Conservation (phyloP, 2,888 invertebrate species). For the Theretra japonica region DNA sequence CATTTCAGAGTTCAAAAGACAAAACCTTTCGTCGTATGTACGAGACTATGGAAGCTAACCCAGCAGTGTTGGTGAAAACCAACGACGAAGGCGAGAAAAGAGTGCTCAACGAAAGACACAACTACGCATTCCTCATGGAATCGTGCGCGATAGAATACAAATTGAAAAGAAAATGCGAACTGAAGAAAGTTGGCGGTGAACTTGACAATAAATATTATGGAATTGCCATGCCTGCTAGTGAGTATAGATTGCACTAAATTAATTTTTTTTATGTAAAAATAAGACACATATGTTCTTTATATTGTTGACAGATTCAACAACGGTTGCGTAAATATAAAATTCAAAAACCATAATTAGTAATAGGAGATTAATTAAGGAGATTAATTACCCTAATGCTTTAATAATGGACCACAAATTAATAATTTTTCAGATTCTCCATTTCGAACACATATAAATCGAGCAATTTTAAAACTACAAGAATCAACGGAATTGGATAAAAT, state of each 20-base stretch:
- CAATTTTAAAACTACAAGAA: conserved; percentile 95
- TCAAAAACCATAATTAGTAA: too few relatives aligned
- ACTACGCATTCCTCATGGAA: conserved; percentile 98
- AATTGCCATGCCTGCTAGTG: conserved; percentile 93
- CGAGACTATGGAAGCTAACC: conserved; percentile 93
- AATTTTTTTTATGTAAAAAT: not conserved
- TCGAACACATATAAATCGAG: conserved; percentile 91
- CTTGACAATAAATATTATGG: conserved; percentile 94
- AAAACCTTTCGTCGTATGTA: conserved; percentile 95
- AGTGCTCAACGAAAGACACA: conserved; percentile 82
- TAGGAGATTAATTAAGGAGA: too few relatives aligned
- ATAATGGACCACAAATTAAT: not conserved
- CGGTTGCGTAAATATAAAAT: too few relatives aligned
- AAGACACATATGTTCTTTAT: not conserved
- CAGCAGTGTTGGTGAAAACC: conserved; percentile 89
- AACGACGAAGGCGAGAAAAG: conserved; percentile 94
- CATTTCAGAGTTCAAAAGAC: conserved; percentile 88
- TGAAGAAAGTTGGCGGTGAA: conserved; percentile 91
- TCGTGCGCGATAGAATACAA: conserved; percentile 96
- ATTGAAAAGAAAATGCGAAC: conserved; percentile 91
- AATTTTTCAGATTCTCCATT: conserved; percentile 80
- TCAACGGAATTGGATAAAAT: conserved; percentile 90
- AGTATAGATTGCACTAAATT: conserved; percentile 55
- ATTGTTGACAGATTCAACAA: not conserved
- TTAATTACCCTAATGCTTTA: too few relatives aligned